Conservation (phyloP, 2,888 invertebrate genomes). For the Zaprionus obscuricornis region DNA sequence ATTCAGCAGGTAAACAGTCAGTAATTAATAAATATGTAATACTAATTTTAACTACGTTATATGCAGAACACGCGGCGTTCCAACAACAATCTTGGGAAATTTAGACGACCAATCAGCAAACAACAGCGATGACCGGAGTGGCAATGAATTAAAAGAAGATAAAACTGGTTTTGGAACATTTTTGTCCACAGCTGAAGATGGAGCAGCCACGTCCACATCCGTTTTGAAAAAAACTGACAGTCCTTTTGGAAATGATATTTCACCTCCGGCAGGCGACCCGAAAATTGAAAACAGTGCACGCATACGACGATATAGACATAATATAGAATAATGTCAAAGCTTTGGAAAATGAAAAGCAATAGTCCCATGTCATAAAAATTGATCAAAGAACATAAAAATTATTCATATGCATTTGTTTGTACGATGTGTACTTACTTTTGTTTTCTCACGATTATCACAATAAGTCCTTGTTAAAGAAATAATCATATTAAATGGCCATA, state of each 20-base stretch:
- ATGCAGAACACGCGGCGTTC: slow-evolving; percentile 84
- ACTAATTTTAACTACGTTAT: too few relatives aligned
- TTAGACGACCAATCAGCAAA: slow-evolving; percentile 80
- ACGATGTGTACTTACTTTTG: too few relatives aligned
- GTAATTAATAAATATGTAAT: background rate
- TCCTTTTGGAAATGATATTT: slow-evolving; percentile 78
- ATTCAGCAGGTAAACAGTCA: slow-evolving; percentile 75
- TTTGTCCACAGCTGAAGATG: slow-evolving; percentile 7
- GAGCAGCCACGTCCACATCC: slow-evolving; percentile 10
- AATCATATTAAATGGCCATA: too few relatives aligned
- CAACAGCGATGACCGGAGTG: slow-evolving; percentile 71
- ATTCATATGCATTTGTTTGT: too few relatives aligned
- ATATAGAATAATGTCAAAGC: slow-evolving; percentile 70
- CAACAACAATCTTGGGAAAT: slow-evolving; percentile 83
- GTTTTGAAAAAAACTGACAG: slow-evolving; percentile 33
- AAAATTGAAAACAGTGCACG: slow-evolving; percentile 83
- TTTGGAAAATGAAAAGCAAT: slow-evolving; percentile 39
- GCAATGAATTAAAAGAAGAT: slow-evolving; percentile 17
- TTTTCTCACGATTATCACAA: too few relatives aligned
- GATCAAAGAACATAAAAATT: slow-evolving; percentile 30
- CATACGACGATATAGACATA: slow-evolving; percentile 82
- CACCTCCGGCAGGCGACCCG: slow-evolving; percentile 83
- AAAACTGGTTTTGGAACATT: slow-evolving; percentile 9
- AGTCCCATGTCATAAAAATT: slow-evolving; percentile 24
- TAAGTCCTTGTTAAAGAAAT: too few relatives aligned